Evolutionary conservation across 2,888 invertebrate species (phyloP), one percentile per base, ranked within the genome.

Genomic region (Philereme transversata): DNA sequence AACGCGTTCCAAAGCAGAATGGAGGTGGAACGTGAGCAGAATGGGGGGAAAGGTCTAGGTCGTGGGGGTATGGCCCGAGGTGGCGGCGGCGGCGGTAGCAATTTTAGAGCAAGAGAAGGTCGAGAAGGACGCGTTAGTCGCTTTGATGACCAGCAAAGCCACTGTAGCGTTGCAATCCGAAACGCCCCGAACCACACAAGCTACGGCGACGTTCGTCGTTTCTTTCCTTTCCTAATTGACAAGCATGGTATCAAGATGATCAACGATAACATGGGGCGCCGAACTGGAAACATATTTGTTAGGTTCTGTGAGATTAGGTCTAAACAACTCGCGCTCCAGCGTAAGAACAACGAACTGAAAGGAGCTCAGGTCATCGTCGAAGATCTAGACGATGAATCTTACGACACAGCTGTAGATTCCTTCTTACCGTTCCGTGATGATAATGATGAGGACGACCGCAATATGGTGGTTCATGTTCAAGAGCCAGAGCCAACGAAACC

Each of bases 191-290:
- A 94, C 11, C 95, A 93, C 73, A 95, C 96, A 1, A 95, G 95
- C 48, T 97, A 97, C 81, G 95, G 95, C 44, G 98, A 98, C 77
- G 92, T 98, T 0, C 93, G 97, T 8, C 94, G 96, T 56, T 96
- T 98, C 76, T 98, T 98, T 83, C 94, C 94, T 5, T 96, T 96
- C 47, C 95, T 98, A 69, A 96, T 98, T 62, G 95, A 96, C 48
- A 96, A 95, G 72, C 96, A 96, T 74, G 97, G 97, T 9, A 95
- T 98, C 52, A 98, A 98, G 83, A 94, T 98, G 84, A 95, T 97
- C 8, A 97, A 96, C 76, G 97, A 97, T 78, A 94, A 94, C 44
- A 94, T 94, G 70, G 98, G 98, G 0, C 94, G 95, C 34, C 94
- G 97, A 38, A 96, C 96, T 0, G 98, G 98, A 0, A 94, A 95